Conservation (phyloP, 2,888 invertebrate genomes). For the Buathra laborator region DNA sequence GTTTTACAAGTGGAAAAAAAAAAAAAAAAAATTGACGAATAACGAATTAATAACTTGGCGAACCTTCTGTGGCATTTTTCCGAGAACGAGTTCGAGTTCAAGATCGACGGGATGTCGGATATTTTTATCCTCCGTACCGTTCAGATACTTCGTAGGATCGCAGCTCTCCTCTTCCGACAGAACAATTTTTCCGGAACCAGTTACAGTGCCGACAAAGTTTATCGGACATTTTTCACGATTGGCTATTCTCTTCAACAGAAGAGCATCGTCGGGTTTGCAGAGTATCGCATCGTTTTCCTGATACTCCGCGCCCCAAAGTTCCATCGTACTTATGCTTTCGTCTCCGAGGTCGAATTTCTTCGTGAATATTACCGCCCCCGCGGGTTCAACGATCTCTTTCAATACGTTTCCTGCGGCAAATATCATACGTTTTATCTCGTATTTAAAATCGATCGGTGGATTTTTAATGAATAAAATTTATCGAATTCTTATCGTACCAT, state of each 20-base stretch:
- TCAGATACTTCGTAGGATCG: slow-evolving; percentile 85
- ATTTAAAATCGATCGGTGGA: not conserved
- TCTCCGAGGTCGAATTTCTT: slow-evolving; percentile 96
- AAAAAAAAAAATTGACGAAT: not conserved
- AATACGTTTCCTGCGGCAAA: slow-evolving; percentile 93
- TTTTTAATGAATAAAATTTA: not conserved
- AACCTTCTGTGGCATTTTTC: slow-evolving; percentile 93
- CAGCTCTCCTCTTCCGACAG: slow-evolving; percentile 88
- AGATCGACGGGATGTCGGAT: slow-evolving; percentile 93
- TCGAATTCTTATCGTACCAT: slow-evolving; percentile 85
- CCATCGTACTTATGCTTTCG: slow-evolving; percentile 96
- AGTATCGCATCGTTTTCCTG: slow-evolving; percentile 98
- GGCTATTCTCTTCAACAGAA: slow-evolving; percentile 90
- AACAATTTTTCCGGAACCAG: slow-evolving; percentile 92
- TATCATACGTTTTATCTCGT: not conserved
- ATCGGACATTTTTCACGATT: slow-evolving; percentile 96
- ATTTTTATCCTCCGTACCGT: slow-evolving; percentile 83
- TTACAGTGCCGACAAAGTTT: slow-evolving; percentile 96
- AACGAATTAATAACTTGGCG: not conserved
- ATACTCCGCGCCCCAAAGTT: slow-evolving; percentile 99
- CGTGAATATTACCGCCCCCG: slow-evolving; percentile 96
- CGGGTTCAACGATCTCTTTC: slow-evolving; percentile 98
- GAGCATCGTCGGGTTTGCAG: slow-evolving; percentile 89
- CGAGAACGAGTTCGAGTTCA: slow-evolving; percentile 95
- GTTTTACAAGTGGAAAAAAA: not conserved